phyloP scores from a whole-genome alignment of 2,797 vertebrate genomes.

The Hipposideros larvatus region DNA sequence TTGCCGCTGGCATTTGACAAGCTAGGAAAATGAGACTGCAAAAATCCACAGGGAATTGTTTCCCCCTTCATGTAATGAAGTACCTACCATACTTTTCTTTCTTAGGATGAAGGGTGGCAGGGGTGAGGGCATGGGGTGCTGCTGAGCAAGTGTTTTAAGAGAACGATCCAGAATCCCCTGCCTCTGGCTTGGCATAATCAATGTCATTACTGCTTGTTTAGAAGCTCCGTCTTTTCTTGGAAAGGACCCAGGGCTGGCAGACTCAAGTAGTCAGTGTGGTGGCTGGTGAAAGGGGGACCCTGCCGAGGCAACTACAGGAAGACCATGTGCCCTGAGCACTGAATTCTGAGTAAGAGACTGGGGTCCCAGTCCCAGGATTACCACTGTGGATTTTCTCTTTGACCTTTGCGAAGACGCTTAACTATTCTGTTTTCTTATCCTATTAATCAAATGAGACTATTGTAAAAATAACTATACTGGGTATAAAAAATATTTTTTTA shows the following conservation, averaged over 20 bases:
- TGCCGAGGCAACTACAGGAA: background rate
- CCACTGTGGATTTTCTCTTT: background rate
- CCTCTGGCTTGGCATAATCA: slow-evolving; percentile 63
- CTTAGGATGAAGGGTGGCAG: background rate
- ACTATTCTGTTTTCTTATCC: slow-evolving; percentile 29
- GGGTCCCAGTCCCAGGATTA: slow-evolving; percentile 11
- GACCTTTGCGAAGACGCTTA: background rate
- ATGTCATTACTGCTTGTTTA: slow-evolving; percentile 66
- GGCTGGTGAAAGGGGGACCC: slow-evolving; percentile 24
- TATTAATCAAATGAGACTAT: slow-evolving; percentile 19
- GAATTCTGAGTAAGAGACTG: background rate
- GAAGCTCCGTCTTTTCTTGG: slow-evolving; percentile 74
- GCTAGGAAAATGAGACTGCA: slow-evolving; percentile 70
- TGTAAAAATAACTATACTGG: background rate
- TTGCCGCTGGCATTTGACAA: slow-evolving; percentile 73
- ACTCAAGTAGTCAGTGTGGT: background rate
- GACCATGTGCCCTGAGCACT: background rate
- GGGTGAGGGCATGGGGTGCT: background rate
- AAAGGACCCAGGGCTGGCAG: slow-evolving; percentile 48
- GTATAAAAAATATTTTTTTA: background rate
- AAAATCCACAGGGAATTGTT: slow-evolving; percentile 63
- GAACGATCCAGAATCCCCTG: slow-evolving; percentile 44
- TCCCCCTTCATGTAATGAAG: slow-evolving; percentile 52
- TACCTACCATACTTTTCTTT: slow-evolving; percentile 15
- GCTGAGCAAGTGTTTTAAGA: slow-evolving; percentile 70